Evolutionary conservation across 2,113 vertebrate genomes (phyloP), one percentile per base, ranked within the genome.

Genomic region (Pteropus alecto): DNA sequence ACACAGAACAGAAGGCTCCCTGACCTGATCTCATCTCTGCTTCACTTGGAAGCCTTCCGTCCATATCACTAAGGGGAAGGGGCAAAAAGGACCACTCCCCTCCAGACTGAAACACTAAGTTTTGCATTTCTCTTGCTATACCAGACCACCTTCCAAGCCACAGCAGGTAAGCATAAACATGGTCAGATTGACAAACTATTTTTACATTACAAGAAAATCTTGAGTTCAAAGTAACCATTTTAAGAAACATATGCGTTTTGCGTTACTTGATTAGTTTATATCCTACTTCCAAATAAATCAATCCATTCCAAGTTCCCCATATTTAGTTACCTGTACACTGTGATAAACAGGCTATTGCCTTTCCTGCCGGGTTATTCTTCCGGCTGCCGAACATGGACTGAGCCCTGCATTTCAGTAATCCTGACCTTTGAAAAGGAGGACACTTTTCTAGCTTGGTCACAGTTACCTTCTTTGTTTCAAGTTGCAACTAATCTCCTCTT

Each of bases 1-100:
- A 71, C 61, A 68, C 43, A 74, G 82, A 93, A 96, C 51, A 90
- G 79, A 90, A 56, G 61, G 71, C 65, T 74, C 65, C 56, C 61
- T 61, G 48, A 84, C 54, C 87, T 85, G 70, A 63, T 46, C 46
- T 51, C 79, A 76, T 58, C 91, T 77, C 41, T 46, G n/a, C 41
- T 78, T 83, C 68, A 58, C 67, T 30, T 85, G 65, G 43, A 82
- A 56, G 65, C 56, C 60, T 51, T 89, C 61, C 41, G 48, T 11
- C 58, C 81, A 35, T 14, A 71, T 3, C 19, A 22, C 30, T 16
- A 30, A 67, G 38, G 67, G 3, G n/a, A 56, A 35, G 67, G 19
- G 54, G 8, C 0, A 0, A 43, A 35, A n/a, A 56, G 13, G 38
- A 30, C 3, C 7, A 19, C 13, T 28, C 21, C 30, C 3, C 58